A percentile compares a stretch with the other conserved stretches of the same genome.
Evolutionary conservation across 2,797 vertebrate genomes (phyloP).

Genomic region (Picus viridis): DNA sequence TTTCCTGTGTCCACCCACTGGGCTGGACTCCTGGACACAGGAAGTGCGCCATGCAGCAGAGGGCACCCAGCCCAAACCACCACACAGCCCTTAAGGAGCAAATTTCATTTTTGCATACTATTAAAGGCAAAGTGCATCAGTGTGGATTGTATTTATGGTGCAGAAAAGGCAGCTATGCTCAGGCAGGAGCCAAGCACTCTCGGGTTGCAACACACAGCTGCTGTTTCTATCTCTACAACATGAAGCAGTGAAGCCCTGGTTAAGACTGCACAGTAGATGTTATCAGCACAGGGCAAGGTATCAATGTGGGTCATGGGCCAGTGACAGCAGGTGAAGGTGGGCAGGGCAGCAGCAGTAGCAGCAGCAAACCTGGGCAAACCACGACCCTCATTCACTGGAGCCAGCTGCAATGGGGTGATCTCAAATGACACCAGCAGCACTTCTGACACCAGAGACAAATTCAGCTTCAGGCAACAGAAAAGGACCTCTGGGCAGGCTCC

Average conservation of each 20-base stretch:
- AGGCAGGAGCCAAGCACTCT: background rate
- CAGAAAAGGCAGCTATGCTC: conserved; percentile 28
- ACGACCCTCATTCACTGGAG: rapidly evolving
- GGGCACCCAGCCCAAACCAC: no score
- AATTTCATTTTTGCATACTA: conserved; percentile 63
- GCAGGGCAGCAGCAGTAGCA: background rate
- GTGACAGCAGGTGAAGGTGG: rapidly evolving
- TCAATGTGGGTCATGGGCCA: rapidly evolving
- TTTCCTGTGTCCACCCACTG: no score
- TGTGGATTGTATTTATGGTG: background rate
- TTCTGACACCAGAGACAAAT: background rate
- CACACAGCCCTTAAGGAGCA: conserved; percentile 34
- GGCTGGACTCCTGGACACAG: no score
- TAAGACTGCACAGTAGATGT: rapidly evolving
- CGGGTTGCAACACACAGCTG: background rate
- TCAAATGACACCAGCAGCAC: rapidly evolving
- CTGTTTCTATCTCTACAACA: background rate
- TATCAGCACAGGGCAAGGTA: rapidly evolving
- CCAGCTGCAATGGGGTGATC: background rate
- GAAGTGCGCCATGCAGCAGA: no score
- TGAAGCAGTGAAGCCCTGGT: background rate
- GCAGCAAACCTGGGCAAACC: background rate
- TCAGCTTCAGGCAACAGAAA: background rate
- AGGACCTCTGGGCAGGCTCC: background rate
- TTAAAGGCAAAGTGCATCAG: conserved; percentile 40